A percentile compares a stretch with the other conserved stretches of the same genome.
These are phyloP conservation scores for Sisor rabdophorus DNA, from an alignment of 2,113 vertebrate genomes.

Conservation along the genomic window DNA sequence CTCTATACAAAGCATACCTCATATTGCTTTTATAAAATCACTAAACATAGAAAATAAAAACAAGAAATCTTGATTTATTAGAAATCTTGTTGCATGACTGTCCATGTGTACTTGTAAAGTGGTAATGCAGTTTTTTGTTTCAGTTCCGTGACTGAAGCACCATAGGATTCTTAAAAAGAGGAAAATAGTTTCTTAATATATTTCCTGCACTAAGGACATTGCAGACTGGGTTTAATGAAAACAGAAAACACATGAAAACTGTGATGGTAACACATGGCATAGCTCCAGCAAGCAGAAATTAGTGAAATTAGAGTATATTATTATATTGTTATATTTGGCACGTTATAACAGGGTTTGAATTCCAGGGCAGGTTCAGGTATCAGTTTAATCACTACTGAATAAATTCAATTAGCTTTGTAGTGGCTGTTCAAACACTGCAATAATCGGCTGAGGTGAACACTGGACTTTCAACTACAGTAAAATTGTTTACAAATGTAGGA, in stretches of 20 bases:
- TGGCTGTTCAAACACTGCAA: neutral
- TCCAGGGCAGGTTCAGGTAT: neutral
- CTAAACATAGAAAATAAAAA: too few species aligned
- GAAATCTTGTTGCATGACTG: neutral
- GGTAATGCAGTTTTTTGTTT: neutral
- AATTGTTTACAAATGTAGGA: neutral
- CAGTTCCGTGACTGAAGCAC: neutral
- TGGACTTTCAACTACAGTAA: neutral
- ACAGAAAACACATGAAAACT: conserved; percentile 13
- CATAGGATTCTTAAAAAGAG: conserved; percentile 4
- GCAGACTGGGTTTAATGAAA: too few species aligned
- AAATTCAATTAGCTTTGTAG: conserved; percentile 2
- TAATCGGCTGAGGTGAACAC: neutral
- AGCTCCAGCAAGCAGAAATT: conserved; percentile 37
- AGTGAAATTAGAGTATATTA: neutral
- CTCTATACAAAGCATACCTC: too few species aligned
- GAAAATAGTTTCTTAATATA: neutral
- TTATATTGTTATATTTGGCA: neutral
- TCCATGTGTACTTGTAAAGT: neutral
- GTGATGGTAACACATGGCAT: conserved; percentile 20
- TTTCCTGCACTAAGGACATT: conserved; percentile 11
- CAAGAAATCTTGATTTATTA: too few species aligned
- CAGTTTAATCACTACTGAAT: conserved; percentile 11
- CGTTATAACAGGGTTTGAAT: conserved; percentile 18
- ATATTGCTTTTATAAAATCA: too few species aligned